Conservation (phyloP, 2,888 invertebrate species). For the Pharmacophagus antenor region DNA sequence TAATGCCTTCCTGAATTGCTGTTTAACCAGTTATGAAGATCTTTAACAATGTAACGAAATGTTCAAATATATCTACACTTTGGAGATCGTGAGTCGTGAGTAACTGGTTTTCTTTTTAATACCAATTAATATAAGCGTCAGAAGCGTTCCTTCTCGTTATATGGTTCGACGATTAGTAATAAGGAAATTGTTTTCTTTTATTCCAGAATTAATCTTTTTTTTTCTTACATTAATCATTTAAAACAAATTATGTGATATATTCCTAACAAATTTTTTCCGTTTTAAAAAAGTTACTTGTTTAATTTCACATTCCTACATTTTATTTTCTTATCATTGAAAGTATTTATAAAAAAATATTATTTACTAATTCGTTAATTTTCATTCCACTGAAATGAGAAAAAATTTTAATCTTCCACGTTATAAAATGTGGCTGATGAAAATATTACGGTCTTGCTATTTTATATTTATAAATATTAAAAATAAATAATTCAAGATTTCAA, state of each 20-base stretch:
- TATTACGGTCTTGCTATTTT: no score
- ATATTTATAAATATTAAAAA: no score
- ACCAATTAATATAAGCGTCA: slow-evolving; percentile 10
- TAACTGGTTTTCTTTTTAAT: slow-evolving; percentile 4
- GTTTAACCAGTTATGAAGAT: slow-evolving; percentile 6
- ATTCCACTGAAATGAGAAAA: no score
- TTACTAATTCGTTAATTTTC: no score
- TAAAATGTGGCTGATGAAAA: no score
- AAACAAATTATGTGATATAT: neutral
- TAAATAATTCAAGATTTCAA: no score
- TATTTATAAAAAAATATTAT: no score
- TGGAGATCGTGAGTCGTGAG: neutral
- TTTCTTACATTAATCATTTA: neutral
- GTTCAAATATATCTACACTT: neutral
- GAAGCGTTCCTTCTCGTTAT: slow-evolving; percentile 1
- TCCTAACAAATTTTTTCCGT: neutral
- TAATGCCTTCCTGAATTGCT: slow-evolving; percentile 3
- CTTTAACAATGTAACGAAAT: neutral
- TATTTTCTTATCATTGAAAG: no score
- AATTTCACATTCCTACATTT: no score
- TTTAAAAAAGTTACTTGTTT: neutral
- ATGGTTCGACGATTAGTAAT: neutral
- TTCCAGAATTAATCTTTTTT: neutral
- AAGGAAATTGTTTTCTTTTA: slow-evolving; percentile 6
- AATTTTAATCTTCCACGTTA: no score